Percentiles rank a stretch among this genome's conserved stretches.
Conservation (phyloP, 2,888 invertebrate species). For the Argyra leucocephala region DNA sequence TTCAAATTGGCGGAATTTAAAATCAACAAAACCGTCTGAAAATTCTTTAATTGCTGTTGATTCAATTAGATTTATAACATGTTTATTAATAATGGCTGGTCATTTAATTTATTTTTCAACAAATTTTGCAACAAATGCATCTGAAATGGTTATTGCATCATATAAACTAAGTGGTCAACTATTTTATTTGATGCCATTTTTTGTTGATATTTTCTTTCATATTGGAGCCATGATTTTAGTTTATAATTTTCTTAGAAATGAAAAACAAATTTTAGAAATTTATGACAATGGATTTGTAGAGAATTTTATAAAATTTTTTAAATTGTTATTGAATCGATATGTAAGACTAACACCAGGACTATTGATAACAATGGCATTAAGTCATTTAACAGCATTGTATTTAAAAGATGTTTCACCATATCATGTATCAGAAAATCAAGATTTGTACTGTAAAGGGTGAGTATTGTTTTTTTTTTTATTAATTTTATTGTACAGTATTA, state of each 20-base stretch:
- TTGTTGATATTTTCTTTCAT: slow-evolving; percentile 13
- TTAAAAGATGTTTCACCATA: slow-evolving; percentile 7
- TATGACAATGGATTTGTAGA: not conserved
- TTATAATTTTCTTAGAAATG: slow-evolving; percentile 14
- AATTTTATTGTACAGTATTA: too few species aligned
- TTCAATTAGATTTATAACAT: not conserved
- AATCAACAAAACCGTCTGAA: not conserved
- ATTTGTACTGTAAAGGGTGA: slow-evolving; percentile 11
- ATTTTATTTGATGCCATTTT: not conserved
- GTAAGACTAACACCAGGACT: slow-evolving; percentile 11
- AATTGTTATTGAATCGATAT: slow-evolving; percentile 11
- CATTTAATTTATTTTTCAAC: slow-evolving; percentile 1
- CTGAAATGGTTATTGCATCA: not conserved
- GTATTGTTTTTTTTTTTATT: too few species aligned
- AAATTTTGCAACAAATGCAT: not conserved
- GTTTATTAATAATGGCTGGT: not conserved
- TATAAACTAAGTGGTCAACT: not conserved
- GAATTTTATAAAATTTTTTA: slow-evolving; percentile 7
- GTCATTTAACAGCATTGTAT: slow-evolving; percentile 11
- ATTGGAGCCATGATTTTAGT: slow-evolving; percentile 10
- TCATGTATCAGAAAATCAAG: not conserved
- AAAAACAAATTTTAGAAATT: not conserved
- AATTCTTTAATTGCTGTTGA: not conserved
- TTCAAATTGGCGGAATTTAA: not conserved
- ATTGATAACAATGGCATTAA: slow-evolving; percentile 2